phyloP scores from a whole-genome alignment of 2,113 vertebrate species.

The Benitochromis conjunctus region DNA sequence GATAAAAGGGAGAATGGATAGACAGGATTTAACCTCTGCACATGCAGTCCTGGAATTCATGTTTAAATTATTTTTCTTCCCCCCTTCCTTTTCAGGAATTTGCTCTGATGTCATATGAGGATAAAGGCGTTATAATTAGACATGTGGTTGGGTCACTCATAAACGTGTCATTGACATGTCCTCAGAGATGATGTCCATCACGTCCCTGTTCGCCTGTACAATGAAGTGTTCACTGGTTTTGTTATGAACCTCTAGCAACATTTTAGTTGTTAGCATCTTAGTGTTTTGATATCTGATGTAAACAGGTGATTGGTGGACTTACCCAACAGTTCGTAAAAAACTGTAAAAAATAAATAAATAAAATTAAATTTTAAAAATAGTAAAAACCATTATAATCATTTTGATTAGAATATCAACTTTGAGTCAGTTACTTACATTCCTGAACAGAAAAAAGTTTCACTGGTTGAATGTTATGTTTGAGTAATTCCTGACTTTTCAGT shows the following conservation, averaged over 20 bases:
- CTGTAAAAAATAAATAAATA: fast-evolving
- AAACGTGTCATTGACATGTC: not conserved
- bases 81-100: not conserved
- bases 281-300: not conserved
- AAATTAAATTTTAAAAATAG: not conserved
- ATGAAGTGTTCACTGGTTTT: not conserved
- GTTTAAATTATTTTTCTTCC: not conserved
- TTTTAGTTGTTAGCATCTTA: not conserved
- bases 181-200: not conserved
- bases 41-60: not conserved
- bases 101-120: not conserved
- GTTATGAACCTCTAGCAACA: not conserved
- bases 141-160: not conserved
- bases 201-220: not conserved
- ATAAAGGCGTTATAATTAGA: not conserved
- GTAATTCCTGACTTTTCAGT: not conserved
- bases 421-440: not conserved
- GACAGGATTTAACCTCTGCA: not conserved
- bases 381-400: not conserved
- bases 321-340: not conserved
- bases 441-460: not conserved
- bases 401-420: not conserved
- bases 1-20: constrained; percentile 21
- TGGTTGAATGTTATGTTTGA: not conserved
- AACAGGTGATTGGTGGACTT: not conserved